Evolutionary conservation across 2,797 vertebrate species (phyloP).

Genomic region (Scleropages formosus): DNA sequence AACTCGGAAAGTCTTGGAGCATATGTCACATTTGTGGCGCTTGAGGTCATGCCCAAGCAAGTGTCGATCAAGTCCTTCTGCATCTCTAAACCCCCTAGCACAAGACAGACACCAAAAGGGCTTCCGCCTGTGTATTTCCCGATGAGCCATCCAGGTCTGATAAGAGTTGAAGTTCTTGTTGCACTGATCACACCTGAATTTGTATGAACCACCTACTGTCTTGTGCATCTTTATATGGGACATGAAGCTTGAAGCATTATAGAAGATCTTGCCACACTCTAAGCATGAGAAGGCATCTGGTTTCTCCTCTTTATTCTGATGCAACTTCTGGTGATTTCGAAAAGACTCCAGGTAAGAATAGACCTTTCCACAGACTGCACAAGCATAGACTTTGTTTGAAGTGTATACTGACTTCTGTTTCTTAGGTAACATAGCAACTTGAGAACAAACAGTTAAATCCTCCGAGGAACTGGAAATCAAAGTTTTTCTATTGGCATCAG

Average conservation of each 20-base stretch:
- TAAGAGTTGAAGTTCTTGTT: conserved; percentile 48
- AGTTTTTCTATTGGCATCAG: not conserved
- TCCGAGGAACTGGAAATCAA: conserved; percentile 22
- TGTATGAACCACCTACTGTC: not conserved
- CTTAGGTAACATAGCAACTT: conserved; percentile 12
- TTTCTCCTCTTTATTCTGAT: conserved; percentile 17
- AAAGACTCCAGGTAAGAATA: conserved; percentile 58
- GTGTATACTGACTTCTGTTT: conserved; percentile 10
- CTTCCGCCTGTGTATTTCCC: conserved; percentile 48
- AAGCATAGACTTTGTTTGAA: conserved; percentile 41
- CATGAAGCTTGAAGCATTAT: conserved; percentile 37
- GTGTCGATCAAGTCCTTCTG: conserved; percentile 46
- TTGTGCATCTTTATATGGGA: conserved; percentile 53
- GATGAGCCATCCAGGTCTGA: conserved; percentile 45
- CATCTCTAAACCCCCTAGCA: conserved; percentile 50
- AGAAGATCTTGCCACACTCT: conserved; percentile 54
- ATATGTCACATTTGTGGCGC: conserved; percentile 44
- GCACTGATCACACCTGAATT: conserved; percentile 53
- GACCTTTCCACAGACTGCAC: conserved; percentile 59
- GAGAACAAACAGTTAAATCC: not conserved
- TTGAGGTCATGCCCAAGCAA: conserved; percentile 48
- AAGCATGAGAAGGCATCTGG: conserved; percentile 48
- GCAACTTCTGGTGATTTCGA: conserved; percentile 54
- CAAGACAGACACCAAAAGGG: conserved; percentile 50
- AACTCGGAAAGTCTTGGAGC: conserved; percentile 42